These are phyloP conservation scores for Drosophila navojoa DNA, from an alignment of 1,140 invertebrate species.

Conservation along the genomic window DNA sequence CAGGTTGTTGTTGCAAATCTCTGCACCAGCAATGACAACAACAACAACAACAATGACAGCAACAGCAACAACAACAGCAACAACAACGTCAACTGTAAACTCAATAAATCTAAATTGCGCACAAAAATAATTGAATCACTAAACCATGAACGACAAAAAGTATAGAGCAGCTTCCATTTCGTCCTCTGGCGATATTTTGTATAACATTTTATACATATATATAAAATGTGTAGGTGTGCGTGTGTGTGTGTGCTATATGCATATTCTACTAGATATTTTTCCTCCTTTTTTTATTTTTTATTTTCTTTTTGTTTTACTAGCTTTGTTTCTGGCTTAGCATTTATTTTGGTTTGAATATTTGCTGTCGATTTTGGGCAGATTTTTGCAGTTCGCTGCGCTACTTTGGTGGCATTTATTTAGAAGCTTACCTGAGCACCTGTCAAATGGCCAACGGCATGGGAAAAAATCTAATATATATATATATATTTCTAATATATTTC, in stretches of 20 bases:
- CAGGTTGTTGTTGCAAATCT: slow-evolving; percentile 78
- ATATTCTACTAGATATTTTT: neutral
- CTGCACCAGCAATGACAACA: slow-evolving; percentile 29
- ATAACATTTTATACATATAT: slow-evolving; percentile 22
- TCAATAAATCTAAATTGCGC: slow-evolving; percentile 82
- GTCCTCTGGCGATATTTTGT: slow-evolving; percentile 28
- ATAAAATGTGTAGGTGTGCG: slow-evolving; percentile 4
- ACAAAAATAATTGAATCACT: slow-evolving; percentile 82
- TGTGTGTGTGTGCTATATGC: neutral
- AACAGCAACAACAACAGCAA: slow-evolving; percentile 10
- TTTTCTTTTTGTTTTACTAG: neutral
- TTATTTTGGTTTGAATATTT: slow-evolving; percentile 48
- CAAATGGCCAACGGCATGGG: neutral
- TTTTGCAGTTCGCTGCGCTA: slow-evolving; percentile 68
- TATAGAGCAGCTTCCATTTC: slow-evolving; percentile 16
- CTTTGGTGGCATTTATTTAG: slow-evolving; percentile 61
- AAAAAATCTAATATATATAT: no score
- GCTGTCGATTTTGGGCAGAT: slow-evolving; percentile 66
- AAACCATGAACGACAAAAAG: slow-evolving; percentile 63
- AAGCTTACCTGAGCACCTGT: slow-evolving; percentile 47
- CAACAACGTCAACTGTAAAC: slow-evolving; percentile 55
- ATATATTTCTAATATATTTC: no score
- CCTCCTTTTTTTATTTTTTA: neutral
- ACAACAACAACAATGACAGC: slow-evolving; percentile 9
- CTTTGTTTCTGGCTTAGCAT: slow-evolving; percentile 34